Base-by-base conservation (phyloP, 1,140 invertebrate genomes). In the Chironomus tepperi region DNA sequence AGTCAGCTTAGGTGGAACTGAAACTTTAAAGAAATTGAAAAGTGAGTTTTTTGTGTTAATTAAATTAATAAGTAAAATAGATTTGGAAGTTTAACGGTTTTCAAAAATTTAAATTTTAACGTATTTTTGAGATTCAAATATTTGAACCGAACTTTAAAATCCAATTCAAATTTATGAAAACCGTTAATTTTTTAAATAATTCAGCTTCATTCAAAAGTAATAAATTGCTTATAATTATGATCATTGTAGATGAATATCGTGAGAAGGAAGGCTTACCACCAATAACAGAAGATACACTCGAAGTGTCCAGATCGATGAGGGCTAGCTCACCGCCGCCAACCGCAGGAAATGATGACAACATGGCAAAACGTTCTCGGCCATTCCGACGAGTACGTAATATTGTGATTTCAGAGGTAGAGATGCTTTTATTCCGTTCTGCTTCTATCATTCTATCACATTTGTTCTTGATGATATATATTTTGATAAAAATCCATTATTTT, bases 321-420 rank as follows among this genome's bases (percentile, higher is more conserved):
- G 92, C 97, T 1, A 95, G 95, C 74, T 97, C 96, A 16, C 97
- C 97, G 21, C 97, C 97, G 12, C 91, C 94, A 0, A 96, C 92
- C 84, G 95, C 95, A 47, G 90, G 92, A 24, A 96, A 98, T 83
- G 88, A 70, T 72, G 96, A 98, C 82, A 90, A 90, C 19, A 19
- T n/a, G 43, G 9, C 18, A 21, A 75, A 75, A 73, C 67, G 74
- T 74, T 85, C 83, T 75, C 84, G 87, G 76, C 87, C 86, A 65
- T 88, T 89, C 77, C 84, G 89, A 81, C 79, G 89, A 75, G 87
- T 88, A 83, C 80, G 80, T 81, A 76, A 74, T 75, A 75, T 73
- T 72, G 73, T 67, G 75, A 74, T 67, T 43, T 76, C 65, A 21
- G 75, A 76, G 74, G 74, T 74, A 0, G 73, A 81, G 73, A 81